Conservation (phyloP, 1,140 invertebrate species). For the Radopholus similis region DNA sequence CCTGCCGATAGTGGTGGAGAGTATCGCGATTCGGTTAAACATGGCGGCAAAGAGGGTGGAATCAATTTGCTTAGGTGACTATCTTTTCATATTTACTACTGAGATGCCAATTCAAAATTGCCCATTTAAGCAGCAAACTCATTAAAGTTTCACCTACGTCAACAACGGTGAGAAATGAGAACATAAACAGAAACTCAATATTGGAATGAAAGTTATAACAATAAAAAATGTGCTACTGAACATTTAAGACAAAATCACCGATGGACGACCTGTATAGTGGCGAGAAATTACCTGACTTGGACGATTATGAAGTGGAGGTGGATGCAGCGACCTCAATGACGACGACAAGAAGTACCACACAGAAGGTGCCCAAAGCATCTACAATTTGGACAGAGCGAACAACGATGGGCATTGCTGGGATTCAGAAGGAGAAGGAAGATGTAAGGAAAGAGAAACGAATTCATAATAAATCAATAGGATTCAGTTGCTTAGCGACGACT, state of each 20-base stretch:
- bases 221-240: constrained; percentile 1
- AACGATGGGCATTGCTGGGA: neutral
- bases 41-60: neutral
- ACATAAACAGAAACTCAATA: neutral
- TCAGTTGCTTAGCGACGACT: constrained; percentile 39
- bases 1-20: neutral
- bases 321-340: neutral
- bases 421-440: constrained; percentile 8
- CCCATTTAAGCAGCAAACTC: constrained; percentile 2
- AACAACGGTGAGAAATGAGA: constrained; percentile 9
- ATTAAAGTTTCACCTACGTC: neutral
- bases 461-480: constrained; percentile 6
- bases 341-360: neutral
- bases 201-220: constrained; percentile 5
- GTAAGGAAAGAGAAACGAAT: constrained; percentile 31
- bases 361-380: neutral
- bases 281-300: constrained; percentile 23
- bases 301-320: constrained; percentile 19
- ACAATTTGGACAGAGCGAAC: constrained; percentile 7
- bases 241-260: constrained; percentile 4
- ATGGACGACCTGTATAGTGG: constrained; percentile 20
- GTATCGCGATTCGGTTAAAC: constrained; percentile 3
- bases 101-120: no score
- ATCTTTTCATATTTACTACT: neutral
- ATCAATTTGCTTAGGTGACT: neutral